These are phyloP conservation scores for Brotula barbata DNA, from an alignment of 2,797 vertebrate species.

Conservation along the genomic window DNA sequence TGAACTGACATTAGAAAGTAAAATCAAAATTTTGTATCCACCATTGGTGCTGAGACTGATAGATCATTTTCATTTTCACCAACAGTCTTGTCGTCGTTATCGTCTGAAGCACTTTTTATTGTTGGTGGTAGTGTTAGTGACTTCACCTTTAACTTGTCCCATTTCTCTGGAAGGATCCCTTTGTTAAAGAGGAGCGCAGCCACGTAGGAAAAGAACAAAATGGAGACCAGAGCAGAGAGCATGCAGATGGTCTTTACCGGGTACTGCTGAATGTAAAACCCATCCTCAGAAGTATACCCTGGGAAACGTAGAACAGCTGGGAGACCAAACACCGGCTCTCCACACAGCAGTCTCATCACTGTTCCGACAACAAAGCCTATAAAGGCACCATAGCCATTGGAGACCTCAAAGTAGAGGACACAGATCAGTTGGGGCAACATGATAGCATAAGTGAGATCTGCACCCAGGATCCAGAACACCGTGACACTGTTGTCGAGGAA, in stretches of 20 bases:
- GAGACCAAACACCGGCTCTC: slow-evolving; percentile 53
- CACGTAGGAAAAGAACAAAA: slow-evolving; percentile 27
- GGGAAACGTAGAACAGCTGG: slow-evolving; percentile 61
- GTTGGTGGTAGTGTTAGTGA: neutral
- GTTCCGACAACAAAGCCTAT: neutral
- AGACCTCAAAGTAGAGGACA: slow-evolving; percentile 60
- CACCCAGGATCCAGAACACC: slow-evolving; percentile 71
- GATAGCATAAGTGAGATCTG: slow-evolving; percentile 72
- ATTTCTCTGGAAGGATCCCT: slow-evolving; percentile 29
- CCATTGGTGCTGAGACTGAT: neutral
- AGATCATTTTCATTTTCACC: neutral
- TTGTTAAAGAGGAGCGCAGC: slow-evolving; percentile 34
- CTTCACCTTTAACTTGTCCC: slow-evolving; percentile 38
- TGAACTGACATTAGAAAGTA: neutral
- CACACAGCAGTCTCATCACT: slow-evolving; percentile 33
- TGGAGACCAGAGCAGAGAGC: slow-evolving; percentile 58
- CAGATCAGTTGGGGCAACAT: slow-evolving; percentile 77
- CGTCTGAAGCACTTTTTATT: neutral
- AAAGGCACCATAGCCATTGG: slow-evolving; percentile 62
- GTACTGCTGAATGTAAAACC: slow-evolving; percentile 62
- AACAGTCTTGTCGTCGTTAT: neutral
- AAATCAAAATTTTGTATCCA: neutral
- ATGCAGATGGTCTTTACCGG: slow-evolving; percentile 75
- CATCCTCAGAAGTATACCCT: slow-evolving; percentile 47
- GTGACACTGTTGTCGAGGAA: slow-evolving; percentile 51